Conservation (phyloP, 2,797 vertebrate genomes). For the Threskiornis aethiopicus region DNA sequence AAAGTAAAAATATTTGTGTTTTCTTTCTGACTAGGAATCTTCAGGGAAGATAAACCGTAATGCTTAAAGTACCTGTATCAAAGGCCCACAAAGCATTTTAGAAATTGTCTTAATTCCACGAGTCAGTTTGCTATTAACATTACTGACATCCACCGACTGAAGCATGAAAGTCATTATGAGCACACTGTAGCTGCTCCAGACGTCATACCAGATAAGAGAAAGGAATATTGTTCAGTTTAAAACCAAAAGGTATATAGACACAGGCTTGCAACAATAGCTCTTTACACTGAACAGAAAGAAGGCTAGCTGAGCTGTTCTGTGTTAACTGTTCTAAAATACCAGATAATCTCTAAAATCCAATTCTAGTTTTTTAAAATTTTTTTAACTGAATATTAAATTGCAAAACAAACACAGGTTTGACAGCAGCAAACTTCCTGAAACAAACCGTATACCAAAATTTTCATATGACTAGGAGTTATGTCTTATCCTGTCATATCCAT, state of each 20-base stretch:
- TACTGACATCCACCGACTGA: neutral
- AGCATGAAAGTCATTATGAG: neutral
- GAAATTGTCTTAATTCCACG: neutral
- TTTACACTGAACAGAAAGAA: neutral
- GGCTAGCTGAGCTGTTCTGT: neutral
- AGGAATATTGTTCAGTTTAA: neutral
- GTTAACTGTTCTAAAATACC: neutral
- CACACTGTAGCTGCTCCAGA: neutral
- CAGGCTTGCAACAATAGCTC: neutral
- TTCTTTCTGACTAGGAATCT: neutral
- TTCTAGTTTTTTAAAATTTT: neutral
- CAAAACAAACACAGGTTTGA: neutral
- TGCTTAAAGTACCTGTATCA: neutral
- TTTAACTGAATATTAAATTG: neutral
- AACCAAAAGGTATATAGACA: neutral
- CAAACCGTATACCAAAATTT: neutral
- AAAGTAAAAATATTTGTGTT: neutral
- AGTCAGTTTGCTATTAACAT: neutral
- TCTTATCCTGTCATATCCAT: neutral
- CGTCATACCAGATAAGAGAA: neutral
- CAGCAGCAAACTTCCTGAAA: neutral
- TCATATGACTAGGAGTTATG: neutral
- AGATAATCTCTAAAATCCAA: neutral
- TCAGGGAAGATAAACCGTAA: neutral
- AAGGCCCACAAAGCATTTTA: neutral